A percentile compares a stretch with the other conserved stretches of the same genome.
Evolutionary conservation across 2,888 invertebrate genomes (phyloP).

Genomic region (Microctonus aethiopoides): DNA sequence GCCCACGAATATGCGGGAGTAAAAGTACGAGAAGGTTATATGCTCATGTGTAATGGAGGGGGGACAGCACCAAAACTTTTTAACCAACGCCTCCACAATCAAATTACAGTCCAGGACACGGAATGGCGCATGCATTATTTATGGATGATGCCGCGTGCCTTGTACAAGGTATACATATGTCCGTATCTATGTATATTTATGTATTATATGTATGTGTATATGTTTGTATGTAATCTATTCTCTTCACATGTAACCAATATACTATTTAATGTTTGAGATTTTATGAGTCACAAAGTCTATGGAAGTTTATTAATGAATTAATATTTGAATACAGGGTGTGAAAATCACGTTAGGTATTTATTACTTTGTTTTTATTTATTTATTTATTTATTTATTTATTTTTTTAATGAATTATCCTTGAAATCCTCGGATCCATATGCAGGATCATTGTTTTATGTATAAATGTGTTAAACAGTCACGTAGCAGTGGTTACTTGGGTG

Average conservation of each 20-base stretch:
- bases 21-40: conserved; percentile 35
- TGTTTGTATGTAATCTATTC: neutral
- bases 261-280: conserved; percentile 3
- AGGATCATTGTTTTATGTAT: neutral
- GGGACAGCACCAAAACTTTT: conserved; percentile 52
- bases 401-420: neutral
- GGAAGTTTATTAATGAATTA: neutral
- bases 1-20: conserved; percentile 33
- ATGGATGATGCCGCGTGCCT: conserved; percentile 58
- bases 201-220: too few relatives aligned
- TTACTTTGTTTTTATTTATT: neutral
- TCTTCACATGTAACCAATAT: conserved; percentile 12
- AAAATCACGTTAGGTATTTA: neutral
- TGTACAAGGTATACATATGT: conserved; percentile 15
- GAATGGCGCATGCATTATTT: conserved; percentile 59
- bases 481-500: conserved; percentile 59
- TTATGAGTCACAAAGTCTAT: neutral
- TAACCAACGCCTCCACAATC: conserved; percentile 64
- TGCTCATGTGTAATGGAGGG: neutral
- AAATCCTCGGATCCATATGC: neutral
- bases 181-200: too few relatives aligned
- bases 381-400: too few relatives aligned
- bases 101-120: conserved; percentile 63
- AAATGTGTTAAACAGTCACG: conserved; percentile 47
- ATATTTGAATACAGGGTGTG: neutral